Conservation (phyloP, 2,113 vertebrate species). For the Piliocolobus tephrosceles region DNA sequence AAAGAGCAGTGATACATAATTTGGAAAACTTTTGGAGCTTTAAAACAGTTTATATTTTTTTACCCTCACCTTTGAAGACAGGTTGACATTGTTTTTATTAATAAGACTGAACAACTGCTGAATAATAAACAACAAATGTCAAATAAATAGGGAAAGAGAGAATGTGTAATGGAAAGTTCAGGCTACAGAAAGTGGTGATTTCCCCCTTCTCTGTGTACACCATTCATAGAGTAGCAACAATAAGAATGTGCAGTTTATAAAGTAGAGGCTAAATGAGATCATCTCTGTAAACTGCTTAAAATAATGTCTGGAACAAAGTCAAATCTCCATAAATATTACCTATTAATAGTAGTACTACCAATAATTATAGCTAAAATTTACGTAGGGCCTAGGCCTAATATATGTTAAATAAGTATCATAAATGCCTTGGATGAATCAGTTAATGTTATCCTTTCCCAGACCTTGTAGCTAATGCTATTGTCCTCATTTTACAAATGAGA, state of each 20-base stretch:
- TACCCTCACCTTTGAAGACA: background rate
- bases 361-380: background rate
- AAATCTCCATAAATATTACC: background rate
- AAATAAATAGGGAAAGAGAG: background rate
- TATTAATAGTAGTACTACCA: background rate
- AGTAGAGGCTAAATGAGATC: background rate
- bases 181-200: background rate
- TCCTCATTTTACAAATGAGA: background rate
- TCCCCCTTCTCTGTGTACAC: background rate
- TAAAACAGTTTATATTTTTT: background rate
- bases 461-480: background rate
- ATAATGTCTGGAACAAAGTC: background rate
- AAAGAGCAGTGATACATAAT: background rate
- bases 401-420: background rate
- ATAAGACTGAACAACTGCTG: background rate
- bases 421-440: background rate
- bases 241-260: background rate
- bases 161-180: background rate
- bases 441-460: background rate
- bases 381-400: background rate
- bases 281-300: background rate
- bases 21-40: background rate
- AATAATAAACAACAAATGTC: background rate
- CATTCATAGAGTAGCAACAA: background rate
- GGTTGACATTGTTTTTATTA: background rate